Evolutionary conservation across 2,888 invertebrate genomes (phyloP), one percentile per base, ranked within the genome.

Genomic region (Zeuzera pyrina): DNA sequence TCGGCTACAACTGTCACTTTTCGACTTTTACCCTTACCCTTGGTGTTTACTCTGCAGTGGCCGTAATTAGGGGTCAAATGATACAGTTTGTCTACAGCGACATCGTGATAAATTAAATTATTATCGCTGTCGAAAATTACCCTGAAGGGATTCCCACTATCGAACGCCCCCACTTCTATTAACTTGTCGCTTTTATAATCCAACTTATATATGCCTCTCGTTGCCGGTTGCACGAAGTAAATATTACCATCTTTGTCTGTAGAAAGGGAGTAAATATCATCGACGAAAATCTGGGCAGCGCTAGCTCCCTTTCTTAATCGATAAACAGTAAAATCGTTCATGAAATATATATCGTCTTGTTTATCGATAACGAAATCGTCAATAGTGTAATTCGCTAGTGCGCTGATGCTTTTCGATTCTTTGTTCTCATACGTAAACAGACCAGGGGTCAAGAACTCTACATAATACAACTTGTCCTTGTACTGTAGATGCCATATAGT

Each of bases 331-430:
- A 47, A 55, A 23, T 67, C 49, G n/a, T 58, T 62, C 46, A 63
- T 45, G 29, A 76, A 73, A 36, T 71, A 76, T 11, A 73, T 55
- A 33, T 76, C 67, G 3, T 57, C 57, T 6, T 38, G 42, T 38
- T 60, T 57, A 40, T 74, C 76, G 16, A 76, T 43, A 3, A 74
- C 52, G 24, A 76, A 76, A 43, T 76, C 70, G 30, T 76, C 73
- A 21, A 77, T 63, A 14, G 47, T 48, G 30, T 51, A 72, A 31
- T 61, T 12, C 2, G 61, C 50, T 16, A 72, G 21, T 2, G 57
- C 46, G 2, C 43, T 11, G 2, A 74, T 43, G 6, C 41, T 43
- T 30, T 46, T 53, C 0, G 57, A 49, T 13, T 55, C 56, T 23
- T 56, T 62, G 32, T 63, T 57, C 2, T 59, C 54, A 2, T 52